Evolutionary conservation across 1,140 invertebrate genomes (phyloP), one percentile per base, ranked within the genome.

Genomic region (Apolygus lucorum): DNA sequence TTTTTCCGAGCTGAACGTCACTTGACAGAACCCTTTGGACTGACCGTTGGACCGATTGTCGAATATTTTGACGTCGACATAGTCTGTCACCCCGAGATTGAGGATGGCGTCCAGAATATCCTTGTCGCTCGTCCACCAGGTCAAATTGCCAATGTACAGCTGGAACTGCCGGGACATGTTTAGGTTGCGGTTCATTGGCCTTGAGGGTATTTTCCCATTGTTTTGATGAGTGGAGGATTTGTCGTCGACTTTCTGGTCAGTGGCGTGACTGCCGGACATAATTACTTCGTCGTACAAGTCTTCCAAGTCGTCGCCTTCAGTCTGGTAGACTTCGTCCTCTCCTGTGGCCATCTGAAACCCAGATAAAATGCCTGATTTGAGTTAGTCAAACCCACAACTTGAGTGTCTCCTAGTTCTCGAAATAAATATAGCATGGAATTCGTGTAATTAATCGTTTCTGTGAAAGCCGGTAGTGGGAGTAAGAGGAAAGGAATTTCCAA

Each of bases 131-230:
- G 66, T 67, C 66, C 66, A 67, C 66, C 66, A 67, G 26, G 66
- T 67, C 29, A 67, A 52, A 52, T 67, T 67, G 1, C 66, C 66
- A 49, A 67, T 29, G 52, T 67, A 67, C 26, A 67, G 52, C 17
- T 67, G 66, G 29, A 59, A 59, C 17, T 49, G 34, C 13, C 54
- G 54, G 17, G 4, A 8, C 34, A 42, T 42, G 4, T 42, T 4
- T 8, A 4, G 4, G 34, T 4, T 42, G 4, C 34, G 34, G 34
- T 42, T 42, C 34, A 42, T 4, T 8, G 34, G 34, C 17, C 17
- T 42, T 17, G 34, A 42, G 4, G 4, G 34, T 4, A 42, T 42
- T 42, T 42, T 42, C 17, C 34, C 34, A 22, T 59, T 59, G 22
- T 59, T 59, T 59, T 59, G 54, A 59, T 24, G 11, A 24, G 8